A percentile compares a stretch with the other conserved stretches of the same genome.
Evolutionary conservation across 2,888 invertebrate species (phyloP).

Genomic region (Epirrhoe alternata): DNA sequence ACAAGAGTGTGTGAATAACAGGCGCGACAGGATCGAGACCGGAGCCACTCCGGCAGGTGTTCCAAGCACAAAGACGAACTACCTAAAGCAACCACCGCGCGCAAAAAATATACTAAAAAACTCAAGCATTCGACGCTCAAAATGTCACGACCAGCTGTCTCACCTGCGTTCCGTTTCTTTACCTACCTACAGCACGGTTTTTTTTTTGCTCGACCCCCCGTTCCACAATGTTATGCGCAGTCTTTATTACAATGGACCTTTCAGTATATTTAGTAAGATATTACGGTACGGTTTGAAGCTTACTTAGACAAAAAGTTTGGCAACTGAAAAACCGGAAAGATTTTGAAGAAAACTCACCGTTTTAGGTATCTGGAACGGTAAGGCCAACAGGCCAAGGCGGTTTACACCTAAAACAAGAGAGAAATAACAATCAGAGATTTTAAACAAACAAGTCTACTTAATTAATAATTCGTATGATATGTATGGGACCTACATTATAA

Average conservation of each 20-base stretch:
- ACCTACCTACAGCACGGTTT: constrained; percentile 40
- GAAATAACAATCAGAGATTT: constrained; percentile 50
- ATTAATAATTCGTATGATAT: neutral
- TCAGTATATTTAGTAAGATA: constrained; percentile 1
- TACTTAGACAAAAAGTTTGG: constrained; percentile 23
- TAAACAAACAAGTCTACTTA: constrained; percentile 19
- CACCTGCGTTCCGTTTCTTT: constrained; percentile 61
- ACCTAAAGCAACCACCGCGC: constrained; percentile 55
- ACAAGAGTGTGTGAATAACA: constrained; percentile 54
- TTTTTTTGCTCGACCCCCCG: constrained; percentile 42
- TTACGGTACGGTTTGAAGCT: neutral
- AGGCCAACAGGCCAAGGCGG: constrained; percentile 55
- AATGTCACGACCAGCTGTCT: constrained; percentile 79
- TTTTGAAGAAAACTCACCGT: constrained; percentile 57
- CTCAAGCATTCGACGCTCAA: constrained; percentile 57
- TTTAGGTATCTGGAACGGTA: constrained; percentile 55
- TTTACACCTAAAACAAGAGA: constrained; percentile 71
- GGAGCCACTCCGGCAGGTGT: constrained; percentile 70
- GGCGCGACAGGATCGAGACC: constrained; percentile 53
- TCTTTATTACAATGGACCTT: constrained; percentile 34
- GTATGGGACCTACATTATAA: constrained; percentile 58
- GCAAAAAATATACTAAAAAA: constrained; percentile 66
- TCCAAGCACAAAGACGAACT: constrained; percentile 65
- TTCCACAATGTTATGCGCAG: constrained; percentile 40
- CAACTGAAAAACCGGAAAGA: constrained; percentile 34